A percentile compares a stretch with the other conserved stretches of the same genome.
These are phyloP conservation scores for Xylota sylvarum DNA, from an alignment of 2,888 invertebrate genomes.

Conservation along the genomic window DNA sequence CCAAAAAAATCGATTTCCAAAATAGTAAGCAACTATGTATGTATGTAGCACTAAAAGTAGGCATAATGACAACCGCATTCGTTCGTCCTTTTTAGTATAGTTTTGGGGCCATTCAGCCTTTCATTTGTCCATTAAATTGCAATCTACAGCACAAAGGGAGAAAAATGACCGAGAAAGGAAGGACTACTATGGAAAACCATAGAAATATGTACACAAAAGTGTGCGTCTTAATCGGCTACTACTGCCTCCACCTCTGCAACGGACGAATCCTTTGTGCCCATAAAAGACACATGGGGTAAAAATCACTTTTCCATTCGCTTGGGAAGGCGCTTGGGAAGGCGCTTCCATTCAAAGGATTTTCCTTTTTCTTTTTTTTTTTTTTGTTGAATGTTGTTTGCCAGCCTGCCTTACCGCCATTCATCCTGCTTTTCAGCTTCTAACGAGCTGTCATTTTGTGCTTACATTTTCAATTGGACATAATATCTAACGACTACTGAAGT, in stretches of 20 bases:
- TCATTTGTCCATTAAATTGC: slow-evolving; percentile 40
- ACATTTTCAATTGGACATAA: slow-evolving; percentile 64
- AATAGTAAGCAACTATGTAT: not conserved
- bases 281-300: slow-evolving; percentile 43
- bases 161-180: slow-evolving; percentile 4
- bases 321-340: too few species aligned
- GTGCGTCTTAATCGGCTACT: slow-evolving; percentile 35
- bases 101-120: slow-evolving; percentile 28
- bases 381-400: slow-evolving; percentile 6
- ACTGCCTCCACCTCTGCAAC: not conserved
- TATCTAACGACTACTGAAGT: slow-evolving; percentile 42
- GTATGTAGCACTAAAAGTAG: not conserved
- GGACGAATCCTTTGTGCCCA: slow-evolving; percentile 36
- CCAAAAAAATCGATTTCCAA: not conserved
- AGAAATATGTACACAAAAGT: slow-evolving; percentile 8
- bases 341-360: not conserved
- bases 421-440: slow-evolving; percentile 60
- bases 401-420: slow-evolving; percentile 40
- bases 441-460: slow-evolving; percentile 67
- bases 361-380: not conserved
- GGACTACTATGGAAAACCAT: not conserved
- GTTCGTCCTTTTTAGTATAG: not conserved
- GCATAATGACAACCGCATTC: not conserved
- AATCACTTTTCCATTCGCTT: slow-evolving; percentile 28
- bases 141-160: slow-evolving; percentile 31